Evolutionary conservation across 37 sponge, comb jelly and placozoan species (phyloP).

Genomic region (Aphrocallistes beatrix): DNA sequence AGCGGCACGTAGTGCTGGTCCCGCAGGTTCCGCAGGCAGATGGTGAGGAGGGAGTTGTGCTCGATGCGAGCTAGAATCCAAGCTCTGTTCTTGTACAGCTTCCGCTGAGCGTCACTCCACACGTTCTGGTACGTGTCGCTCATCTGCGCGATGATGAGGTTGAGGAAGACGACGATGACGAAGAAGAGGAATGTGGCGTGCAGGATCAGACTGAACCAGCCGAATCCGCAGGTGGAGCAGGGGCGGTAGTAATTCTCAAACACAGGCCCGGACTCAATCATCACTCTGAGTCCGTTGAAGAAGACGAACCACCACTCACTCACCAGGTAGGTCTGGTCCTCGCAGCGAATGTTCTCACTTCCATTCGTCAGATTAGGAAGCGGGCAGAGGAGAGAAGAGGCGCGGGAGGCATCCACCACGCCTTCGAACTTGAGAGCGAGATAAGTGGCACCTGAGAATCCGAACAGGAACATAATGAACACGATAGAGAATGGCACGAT

Average conservation of each 20-base stretch:
- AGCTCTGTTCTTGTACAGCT: conserved; percentile 44
- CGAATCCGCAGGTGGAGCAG: conserved; percentile 18
- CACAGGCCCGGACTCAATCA: not conserved
- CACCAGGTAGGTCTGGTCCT: not conserved
- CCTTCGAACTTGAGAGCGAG: conserved; percentile 45
- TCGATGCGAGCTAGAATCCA: conserved; percentile 58
- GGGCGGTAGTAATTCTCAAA: conserved; percentile 6
- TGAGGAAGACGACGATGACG: conserved; percentile 52
- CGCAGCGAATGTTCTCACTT: not conserved
- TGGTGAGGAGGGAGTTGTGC: conserved; percentile 38
- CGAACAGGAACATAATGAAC: conserved; percentile 34
- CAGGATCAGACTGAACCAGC: conserved; percentile 48
- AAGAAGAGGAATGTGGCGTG: conserved; percentile 43
- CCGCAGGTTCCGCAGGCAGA: conserved; percentile 21
- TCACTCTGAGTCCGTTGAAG: not conserved
- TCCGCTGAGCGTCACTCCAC: conserved; percentile 56
- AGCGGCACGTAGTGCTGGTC: not conserved
- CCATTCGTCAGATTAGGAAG: not conserved
- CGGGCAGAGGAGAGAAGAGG: not conserved
- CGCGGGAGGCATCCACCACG: not conserved
- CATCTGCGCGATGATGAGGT: conserved; percentile 65
- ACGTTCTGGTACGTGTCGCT: conserved; percentile 55
- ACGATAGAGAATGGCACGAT: conserved; percentile 39
- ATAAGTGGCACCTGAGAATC: conserved; percentile 46
- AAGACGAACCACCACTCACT: conserved; percentile 4